A percentile compares a stretch with the other conserved stretches of the same genome.
Conservation (phyloP, 1,140 invertebrate genomes). For the Saccostrea echinata region DNA sequence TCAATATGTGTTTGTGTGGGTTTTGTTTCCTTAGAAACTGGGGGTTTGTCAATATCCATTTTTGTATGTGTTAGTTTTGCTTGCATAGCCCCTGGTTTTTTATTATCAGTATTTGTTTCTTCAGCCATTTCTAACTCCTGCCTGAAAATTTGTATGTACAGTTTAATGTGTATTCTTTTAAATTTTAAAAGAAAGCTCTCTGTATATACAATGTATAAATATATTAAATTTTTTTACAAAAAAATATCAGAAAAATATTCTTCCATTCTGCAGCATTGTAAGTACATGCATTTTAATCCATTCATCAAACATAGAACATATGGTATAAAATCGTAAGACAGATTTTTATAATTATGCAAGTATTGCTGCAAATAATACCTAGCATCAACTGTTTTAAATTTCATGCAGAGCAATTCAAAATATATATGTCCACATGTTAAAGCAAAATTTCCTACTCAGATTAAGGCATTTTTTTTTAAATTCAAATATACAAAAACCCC, state of each 20-base stretch:
- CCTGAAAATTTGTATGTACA: not conserved
- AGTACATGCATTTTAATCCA: not conserved
- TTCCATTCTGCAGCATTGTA: too few species aligned
- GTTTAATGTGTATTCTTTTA: not conserved
- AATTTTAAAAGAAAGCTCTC: too few species aligned
- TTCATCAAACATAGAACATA: not conserved
- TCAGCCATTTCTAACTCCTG: not conserved
- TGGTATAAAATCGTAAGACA: not conserved
- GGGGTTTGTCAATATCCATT: not conserved
- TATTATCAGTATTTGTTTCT: not conserved
- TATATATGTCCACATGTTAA: too few species aligned
- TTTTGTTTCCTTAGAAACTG: not conserved
- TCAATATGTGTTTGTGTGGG: not conserved
- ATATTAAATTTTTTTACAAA: too few species aligned
- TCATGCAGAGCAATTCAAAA: too few species aligned
- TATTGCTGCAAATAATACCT: too few species aligned
- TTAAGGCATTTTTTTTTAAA: too few species aligned
- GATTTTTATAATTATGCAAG: not conserved
- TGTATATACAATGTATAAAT: too few species aligned
- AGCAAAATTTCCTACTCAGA: too few species aligned
- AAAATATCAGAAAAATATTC: too few species aligned
- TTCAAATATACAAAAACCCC: too few species aligned
- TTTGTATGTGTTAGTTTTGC: not conserved
- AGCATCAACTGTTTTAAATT: too few species aligned
- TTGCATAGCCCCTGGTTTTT: not conserved